A percentile compares a stretch with the other conserved stretches of the same genome.
Evolutionary conservation across 2,113 vertebrate genomes (phyloP).

Genomic region (Nipponia nippon): DNA sequence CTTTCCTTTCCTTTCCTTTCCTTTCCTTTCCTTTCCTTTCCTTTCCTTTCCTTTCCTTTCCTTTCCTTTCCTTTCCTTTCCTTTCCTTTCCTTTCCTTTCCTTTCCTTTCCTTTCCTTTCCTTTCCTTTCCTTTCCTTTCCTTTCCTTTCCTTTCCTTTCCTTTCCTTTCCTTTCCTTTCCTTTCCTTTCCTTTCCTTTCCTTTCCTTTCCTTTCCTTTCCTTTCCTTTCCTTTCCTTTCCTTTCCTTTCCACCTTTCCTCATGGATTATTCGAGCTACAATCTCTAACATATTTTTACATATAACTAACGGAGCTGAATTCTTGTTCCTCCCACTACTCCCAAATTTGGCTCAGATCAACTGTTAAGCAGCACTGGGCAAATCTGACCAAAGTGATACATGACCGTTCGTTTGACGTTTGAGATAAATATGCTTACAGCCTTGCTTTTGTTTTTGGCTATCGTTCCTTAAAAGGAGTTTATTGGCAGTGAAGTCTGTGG

Average conservation of each 20-base stretch:
- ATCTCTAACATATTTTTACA: not conserved
- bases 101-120: no score
- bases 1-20: no score
- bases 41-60: not conserved
- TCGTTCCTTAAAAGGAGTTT: not conserved
- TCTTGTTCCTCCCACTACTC: not conserved
- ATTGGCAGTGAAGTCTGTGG: constrained; percentile 9
- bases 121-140: not conserved
- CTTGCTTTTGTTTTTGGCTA: not conserved
- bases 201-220: no score
- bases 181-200: no score
- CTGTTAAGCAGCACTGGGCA: not conserved
- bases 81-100: no score
- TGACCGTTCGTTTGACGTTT: not conserved
- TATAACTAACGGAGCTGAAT: not conserved
- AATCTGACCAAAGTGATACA: not conserved
- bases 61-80: no score
- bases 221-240: no score
- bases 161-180: no score
- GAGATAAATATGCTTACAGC: not conserved
- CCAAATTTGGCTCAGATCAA: not conserved
- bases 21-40: no score
- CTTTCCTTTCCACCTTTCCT: no score
- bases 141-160: not conserved
- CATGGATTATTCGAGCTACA: not conserved